Conservation (phyloP, 30 jellyfish, hydroid and myxozoan species). For the Chironex yamaguchii region DNA sequence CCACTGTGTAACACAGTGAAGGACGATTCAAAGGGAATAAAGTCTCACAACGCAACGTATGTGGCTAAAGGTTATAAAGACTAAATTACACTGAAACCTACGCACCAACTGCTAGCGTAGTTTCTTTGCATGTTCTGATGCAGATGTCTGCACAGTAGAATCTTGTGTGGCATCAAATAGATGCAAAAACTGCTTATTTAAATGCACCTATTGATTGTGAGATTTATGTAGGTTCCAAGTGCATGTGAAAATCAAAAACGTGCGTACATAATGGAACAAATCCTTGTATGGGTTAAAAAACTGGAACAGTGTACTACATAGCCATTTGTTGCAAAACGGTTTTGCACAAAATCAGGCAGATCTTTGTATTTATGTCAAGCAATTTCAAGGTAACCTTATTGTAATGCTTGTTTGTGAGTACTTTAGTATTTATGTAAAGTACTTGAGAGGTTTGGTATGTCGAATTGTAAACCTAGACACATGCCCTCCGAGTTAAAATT, state of each 20-base stretch:
- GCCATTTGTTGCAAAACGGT: not conserved
- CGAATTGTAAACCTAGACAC: constrained; percentile 42
- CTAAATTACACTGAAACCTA: constrained; percentile 3
- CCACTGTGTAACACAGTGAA: not conserved
- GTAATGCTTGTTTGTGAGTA: constrained; percentile 39
- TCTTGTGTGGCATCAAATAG: constrained; percentile 17
- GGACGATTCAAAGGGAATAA: not conserved
- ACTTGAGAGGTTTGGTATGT: constrained; percentile 9
- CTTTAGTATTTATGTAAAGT: constrained; percentile 1
- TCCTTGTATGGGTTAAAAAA: constrained; percentile 76
- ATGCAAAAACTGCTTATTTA: constrained; percentile 38
- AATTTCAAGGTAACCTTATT: not conserved
- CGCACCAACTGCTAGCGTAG: not conserved
- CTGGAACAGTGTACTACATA: constrained; percentile 30
- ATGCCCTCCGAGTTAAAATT: constrained; percentile 33
- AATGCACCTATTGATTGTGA: constrained; percentile 38
- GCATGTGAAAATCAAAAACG: too few relatives aligned
- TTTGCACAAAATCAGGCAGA: constrained; percentile 56
- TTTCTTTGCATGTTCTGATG: too few relatives aligned
- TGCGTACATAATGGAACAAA: constrained; percentile 68
- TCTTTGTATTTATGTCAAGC: constrained; percentile 43
- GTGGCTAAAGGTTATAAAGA: constrained; percentile 6
- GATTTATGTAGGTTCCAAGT: constrained; percentile 2
- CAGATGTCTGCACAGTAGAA: not conserved
- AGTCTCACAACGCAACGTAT: not conserved